These are phyloP conservation scores for Cebidichthys violaceus DNA, from an alignment of 2,113 vertebrate species.

Conservation along the genomic window DNA sequence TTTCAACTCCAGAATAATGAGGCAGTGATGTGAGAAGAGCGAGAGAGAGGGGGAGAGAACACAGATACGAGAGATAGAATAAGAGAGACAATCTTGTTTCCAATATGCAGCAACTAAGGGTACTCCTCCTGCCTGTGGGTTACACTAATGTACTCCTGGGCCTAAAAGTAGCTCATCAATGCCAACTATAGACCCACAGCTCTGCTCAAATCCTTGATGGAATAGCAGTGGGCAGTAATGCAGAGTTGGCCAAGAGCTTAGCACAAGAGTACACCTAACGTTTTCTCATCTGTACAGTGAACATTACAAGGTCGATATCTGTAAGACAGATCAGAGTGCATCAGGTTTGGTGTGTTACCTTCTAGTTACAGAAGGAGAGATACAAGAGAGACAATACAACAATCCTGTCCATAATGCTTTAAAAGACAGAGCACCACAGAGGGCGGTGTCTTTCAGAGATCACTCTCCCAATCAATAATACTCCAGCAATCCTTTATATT, in stretches of 20 bases:
- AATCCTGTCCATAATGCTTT: neutral
- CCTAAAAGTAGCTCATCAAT: conserved; percentile 38
- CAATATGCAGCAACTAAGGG: conserved; percentile 38
- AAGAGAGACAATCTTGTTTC: conserved; percentile 39
- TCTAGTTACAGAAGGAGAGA: neutral
- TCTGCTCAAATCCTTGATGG: conserved; percentile 41
- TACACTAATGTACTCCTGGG: conserved; percentile 47
- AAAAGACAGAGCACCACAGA: neutral
- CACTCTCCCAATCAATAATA: neutral
- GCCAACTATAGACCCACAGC: conserved; percentile 31
- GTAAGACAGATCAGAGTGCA: neutral
- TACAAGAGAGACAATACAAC: neutral
- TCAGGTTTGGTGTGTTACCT: neutral
- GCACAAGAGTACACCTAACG: conserved; percentile 2
- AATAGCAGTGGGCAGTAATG: conserved; percentile 12
- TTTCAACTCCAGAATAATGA: conserved; percentile 51
- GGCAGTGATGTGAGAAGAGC: conserved; percentile 33
- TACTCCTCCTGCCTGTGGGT: conserved; percentile 29
- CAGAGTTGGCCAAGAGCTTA: neutral
- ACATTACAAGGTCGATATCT: neutral
- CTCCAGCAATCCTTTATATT: neutral
- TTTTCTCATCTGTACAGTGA: conserved; percentile 2
- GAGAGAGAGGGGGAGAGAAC: conserved; percentile 15
- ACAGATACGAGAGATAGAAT: conserved; percentile 20
- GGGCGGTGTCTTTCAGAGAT: neutral